Evolutionary conservation across 2,113 vertebrate species (phyloP).

Genomic region (Callipepla californica): DNA sequence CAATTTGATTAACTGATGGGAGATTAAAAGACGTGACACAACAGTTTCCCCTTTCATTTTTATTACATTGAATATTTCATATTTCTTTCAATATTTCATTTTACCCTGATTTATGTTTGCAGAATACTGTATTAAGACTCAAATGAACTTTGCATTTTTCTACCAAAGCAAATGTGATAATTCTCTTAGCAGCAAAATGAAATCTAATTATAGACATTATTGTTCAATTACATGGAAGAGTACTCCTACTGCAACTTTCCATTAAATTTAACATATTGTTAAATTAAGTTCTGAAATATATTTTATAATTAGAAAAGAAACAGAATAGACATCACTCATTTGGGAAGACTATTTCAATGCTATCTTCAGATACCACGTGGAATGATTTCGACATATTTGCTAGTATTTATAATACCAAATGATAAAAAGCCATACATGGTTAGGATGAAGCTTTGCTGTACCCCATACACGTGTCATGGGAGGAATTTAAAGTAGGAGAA

Average conservation of each 20-base stretch:
- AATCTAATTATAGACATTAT: conserved; percentile 3
- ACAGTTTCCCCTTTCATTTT: background rate
- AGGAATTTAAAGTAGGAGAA: background rate
- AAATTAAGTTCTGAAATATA: conserved; percentile 21
- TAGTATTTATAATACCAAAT: background rate
- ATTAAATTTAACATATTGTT: conserved; percentile 10
- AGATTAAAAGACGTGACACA: background rate
- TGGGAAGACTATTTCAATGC: background rate
- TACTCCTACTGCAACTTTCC: background rate
- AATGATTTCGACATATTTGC: background rate
- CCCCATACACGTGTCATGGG: rapidly evolving
- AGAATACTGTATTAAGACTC: background rate
- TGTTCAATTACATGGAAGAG: background rate
- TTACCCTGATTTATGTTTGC: background rate
- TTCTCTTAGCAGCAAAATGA: conserved; percentile 6
- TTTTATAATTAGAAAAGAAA: background rate
- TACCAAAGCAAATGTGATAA: background rate
- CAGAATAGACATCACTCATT: background rate
- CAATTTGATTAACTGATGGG: background rate
- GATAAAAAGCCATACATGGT: background rate
- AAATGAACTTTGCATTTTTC: background rate
- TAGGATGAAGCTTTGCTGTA: background rate
- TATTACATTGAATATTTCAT: background rate
- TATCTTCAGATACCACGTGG: background rate
- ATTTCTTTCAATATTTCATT: background rate